A percentile compares a stretch with the other conserved stretches of the same genome.
Conservation (phyloP, 2,888 invertebrate genomes). For the Limnephilus auricula region DNA sequence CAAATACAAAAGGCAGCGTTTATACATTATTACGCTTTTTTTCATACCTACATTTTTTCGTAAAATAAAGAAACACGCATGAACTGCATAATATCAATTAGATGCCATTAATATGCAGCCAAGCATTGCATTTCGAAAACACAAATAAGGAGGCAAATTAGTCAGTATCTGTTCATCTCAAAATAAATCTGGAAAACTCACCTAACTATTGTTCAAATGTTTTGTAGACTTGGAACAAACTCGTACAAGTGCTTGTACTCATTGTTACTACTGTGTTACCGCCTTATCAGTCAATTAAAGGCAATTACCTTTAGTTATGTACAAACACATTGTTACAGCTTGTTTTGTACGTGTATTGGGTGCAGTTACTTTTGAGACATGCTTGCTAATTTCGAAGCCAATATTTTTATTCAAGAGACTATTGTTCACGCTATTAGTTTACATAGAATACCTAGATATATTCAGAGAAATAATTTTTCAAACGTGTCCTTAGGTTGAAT, state of each 20-base stretch:
- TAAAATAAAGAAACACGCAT: not conserved
- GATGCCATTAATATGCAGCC: not conserved
- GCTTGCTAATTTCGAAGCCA: not conserved
- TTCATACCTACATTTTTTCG: not conserved
- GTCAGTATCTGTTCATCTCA: not conserved
- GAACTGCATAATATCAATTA: not conserved
- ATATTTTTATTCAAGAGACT: not conserved
- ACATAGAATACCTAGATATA: too few species aligned
- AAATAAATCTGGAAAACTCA: not conserved
- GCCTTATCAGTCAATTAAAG: not conserved
- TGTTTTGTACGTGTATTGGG: not conserved
- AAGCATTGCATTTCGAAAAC: not conserved
- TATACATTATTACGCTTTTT: not conserved
- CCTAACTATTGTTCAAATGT: not conserved
- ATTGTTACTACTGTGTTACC: not conserved
- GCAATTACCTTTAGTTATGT: conserved; percentile 11
- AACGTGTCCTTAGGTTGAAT: too few species aligned
- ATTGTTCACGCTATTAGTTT: not conserved
- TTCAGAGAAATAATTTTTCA: too few species aligned
- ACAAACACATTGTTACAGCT: not conserved
- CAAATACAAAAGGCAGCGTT: not conserved
- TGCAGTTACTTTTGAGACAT: not conserved
- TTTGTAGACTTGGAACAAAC: not conserved
- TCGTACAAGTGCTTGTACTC: not conserved
- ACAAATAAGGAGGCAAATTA: not conserved